Conservation (phyloP, 92 coral and sea anemone species). For the Phymanthus crucifer region DNA sequence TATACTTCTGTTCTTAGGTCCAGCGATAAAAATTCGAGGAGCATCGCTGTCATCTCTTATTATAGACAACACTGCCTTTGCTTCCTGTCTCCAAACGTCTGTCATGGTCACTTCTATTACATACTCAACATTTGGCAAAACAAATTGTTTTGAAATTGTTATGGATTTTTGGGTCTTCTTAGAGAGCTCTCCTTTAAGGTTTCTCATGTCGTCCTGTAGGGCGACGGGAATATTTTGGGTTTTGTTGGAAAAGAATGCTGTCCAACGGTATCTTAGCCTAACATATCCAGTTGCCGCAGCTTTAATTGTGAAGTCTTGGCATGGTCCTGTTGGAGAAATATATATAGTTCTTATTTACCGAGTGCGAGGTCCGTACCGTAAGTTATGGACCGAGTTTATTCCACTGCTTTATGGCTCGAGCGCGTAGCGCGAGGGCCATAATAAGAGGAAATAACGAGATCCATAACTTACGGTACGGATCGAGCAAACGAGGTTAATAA, state of each 20-base stretch:
- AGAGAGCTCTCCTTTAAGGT: neutral
- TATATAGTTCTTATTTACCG: no score
- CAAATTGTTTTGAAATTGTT: neutral
- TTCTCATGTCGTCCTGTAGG: neutral
- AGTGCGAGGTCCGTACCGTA: no score
- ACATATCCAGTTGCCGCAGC: slow-evolving; percentile 2
- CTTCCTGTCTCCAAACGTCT: neutral
- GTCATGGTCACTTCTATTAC: neutral
- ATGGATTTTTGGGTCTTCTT: neutral
- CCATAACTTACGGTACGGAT: no score
- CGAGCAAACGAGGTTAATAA: no score
- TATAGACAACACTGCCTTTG: neutral
- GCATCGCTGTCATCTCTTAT: neutral
- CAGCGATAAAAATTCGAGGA: neutral
- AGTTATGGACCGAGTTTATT: no score
- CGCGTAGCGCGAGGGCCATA: no score
- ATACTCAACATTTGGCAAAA: neutral
- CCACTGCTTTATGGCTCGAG: no score
- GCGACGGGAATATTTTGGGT: neutral
- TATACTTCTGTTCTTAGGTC: neutral
- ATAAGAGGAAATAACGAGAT: no score
- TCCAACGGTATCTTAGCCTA: neutral
- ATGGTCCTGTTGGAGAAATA: slow-evolving; percentile 9
- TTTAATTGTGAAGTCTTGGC: neutral
- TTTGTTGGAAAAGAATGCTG: neutral